phyloP scores from a whole-genome alignment of 2,113 vertebrate genomes.

The Myxocyprinus asiaticus region DNA sequence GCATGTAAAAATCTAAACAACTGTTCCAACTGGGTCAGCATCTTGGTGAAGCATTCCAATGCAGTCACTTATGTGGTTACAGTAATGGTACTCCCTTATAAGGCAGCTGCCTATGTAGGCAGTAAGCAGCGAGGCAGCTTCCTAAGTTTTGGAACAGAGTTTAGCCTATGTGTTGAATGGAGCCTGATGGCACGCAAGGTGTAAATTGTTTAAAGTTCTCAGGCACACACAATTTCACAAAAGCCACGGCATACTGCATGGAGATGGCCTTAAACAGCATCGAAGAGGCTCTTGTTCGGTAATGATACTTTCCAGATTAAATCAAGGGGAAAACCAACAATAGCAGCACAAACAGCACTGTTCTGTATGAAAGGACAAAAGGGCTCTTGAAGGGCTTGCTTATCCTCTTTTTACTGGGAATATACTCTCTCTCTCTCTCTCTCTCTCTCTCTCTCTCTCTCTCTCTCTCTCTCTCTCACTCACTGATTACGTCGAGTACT shows the following conservation, averaged over 20 bases:
- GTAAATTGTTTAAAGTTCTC: constrained; percentile 42
- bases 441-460: too few species aligned
- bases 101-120: too few species aligned
- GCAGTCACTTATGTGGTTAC: too few species aligned
- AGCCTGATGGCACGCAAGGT: neutral
- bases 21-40: too few species aligned
- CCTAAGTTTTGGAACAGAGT: too few species aligned
- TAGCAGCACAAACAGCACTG: constrained; percentile 44
- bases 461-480: neutral
- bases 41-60: too few species aligned
- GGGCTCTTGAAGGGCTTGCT: constrained; percentile 20
- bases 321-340: constrained; percentile 48
- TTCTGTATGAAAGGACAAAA: constrained; percentile 37
- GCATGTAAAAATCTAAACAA: too few species aligned
- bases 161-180: neutral
- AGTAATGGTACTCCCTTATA: too few species aligned
- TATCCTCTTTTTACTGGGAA: constrained; percentile 36
- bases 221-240: constrained; percentile 20
- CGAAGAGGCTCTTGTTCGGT: constrained; percentile 45
- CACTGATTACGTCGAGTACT: neutral
- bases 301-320: constrained; percentile 57
- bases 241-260: neutral
- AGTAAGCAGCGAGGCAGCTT: too few species aligned
- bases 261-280: constrained; percentile 39
- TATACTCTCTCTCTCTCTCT: neutral